Evolutionary conservation across 2,113 vertebrate species (phyloP), one percentile per base, ranked within the genome.

Genomic region (Periophthalmus modestus): DNA sequence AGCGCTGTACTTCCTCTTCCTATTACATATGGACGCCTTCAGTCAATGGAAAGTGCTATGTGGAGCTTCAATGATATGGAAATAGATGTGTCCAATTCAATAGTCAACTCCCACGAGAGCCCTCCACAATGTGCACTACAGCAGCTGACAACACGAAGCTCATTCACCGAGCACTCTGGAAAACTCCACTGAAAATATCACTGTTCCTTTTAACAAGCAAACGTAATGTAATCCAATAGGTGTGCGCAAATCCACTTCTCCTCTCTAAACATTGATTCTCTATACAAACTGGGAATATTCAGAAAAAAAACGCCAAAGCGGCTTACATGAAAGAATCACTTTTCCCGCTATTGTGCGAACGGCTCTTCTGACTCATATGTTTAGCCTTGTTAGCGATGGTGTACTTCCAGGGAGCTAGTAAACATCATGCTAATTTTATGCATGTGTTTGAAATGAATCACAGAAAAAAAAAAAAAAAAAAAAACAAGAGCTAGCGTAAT

Each of bases 261-360:
- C 34, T 73, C 68, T 74, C 72, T 48, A 63, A 78, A 78, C 77
- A 85, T 89, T 82, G 80, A 87, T 82, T 66, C 69, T 10, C 69
- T 71, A 85, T 85, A 84, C 82, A 79, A 82, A 80, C 71, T 85
- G n/a, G 59, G 24, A 67, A 86, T 69, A 89, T 89, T 85, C 84
- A 69, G 65, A 71, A 79, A 82, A 79, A 82, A 59, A 80, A 66
- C 63, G 39, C 39, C 39, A 68, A 88, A 87, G 82, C 78, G 78
- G 83, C 86, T 90, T 87, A 89, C 74, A 87, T 58, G 76, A 81
- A 85, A 69, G 76, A 87, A 83, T 87, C 85, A 77, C 71, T 85
- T 77, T 85, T 52, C 66, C 4, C 66, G n/a, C 70, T 50, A 71
- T 80, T 88, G 85, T 87, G 80, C 82, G 77, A 69, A 62, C 73